Evolutionary conservation across 2,113 vertebrate species (phyloP).

Genomic region (Ageneiosus marmoratus): DNA sequence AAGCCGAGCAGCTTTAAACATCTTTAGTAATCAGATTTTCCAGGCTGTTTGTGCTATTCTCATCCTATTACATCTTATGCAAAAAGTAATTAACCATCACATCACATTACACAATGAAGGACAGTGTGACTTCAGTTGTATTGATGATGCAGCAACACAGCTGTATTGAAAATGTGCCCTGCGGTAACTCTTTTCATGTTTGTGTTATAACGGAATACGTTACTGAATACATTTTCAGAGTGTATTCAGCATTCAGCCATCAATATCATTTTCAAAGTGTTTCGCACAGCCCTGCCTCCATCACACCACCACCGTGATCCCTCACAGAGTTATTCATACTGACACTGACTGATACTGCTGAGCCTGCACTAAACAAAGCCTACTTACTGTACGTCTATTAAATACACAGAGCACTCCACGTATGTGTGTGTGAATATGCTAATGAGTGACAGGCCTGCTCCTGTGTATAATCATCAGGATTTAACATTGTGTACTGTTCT

Average conservation of each 20-base stretch:
- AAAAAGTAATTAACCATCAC: neutral
- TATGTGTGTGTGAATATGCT: neutral
- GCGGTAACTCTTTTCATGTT: conserved; percentile 6
- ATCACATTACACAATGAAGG: neutral
- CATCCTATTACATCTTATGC: neutral
- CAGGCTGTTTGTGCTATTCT: neutral
- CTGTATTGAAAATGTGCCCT: conserved; percentile 8
- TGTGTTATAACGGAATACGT: conserved; percentile 28
- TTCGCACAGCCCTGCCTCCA: conserved; percentile 4
- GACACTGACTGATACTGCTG: conserved; percentile 31
- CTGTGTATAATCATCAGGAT: conserved; percentile 25
- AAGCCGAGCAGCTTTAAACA: neutral
- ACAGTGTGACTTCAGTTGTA: conserved; percentile 5
- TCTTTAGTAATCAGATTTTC: neutral
- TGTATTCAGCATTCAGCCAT: conserved; percentile 1
- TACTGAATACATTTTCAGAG: conserved; percentile 10
- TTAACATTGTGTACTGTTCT: neutral
- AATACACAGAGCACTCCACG: neutral
- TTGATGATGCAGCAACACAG: conserved; percentile 20
- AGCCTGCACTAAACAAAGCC: conserved; percentile 12
- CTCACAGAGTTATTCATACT: conserved; percentile 17
- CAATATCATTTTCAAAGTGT: neutral
- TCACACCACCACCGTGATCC: conserved; percentile 22
- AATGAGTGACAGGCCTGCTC: conserved; percentile 12
- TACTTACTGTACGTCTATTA: conserved; percentile 3